Evolutionary conservation across 2,113 vertebrate species (phyloP).

Genomic region (Alosa alosa): DNA sequence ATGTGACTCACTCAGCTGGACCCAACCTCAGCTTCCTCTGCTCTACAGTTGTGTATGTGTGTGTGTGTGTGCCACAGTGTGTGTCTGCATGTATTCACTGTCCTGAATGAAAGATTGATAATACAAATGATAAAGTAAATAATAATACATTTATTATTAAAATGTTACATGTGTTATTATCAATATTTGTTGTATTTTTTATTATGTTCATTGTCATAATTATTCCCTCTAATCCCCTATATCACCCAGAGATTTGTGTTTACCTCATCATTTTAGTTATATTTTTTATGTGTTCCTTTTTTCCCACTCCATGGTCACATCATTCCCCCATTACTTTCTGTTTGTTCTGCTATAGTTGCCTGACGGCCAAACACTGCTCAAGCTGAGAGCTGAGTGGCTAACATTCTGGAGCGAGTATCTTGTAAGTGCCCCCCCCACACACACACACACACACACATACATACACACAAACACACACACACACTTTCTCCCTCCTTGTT

Average conservation of each 20-base stretch:
- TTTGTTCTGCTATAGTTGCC: constrained; percentile 50
- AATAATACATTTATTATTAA: not conserved
- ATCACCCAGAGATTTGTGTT: not conserved
- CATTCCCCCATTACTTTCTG: constrained; percentile 44
- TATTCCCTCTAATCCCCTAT: not conserved
- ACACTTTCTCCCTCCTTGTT: not conserved
- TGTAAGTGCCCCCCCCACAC: constrained; percentile 37
- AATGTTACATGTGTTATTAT: too few species aligned
- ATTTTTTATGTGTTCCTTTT: constrained; percentile 23
- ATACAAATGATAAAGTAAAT: not conserved
- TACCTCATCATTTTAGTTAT: constrained; percentile 27
- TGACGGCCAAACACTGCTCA: constrained; percentile 31
- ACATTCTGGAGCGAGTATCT: constrained; percentile 17
- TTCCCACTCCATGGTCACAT: constrained; percentile 40
- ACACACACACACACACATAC: not conserved
- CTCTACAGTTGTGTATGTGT: not conserved
- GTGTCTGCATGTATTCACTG: not conserved
- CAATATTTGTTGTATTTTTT: not conserved
- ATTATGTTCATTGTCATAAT: not conserved
- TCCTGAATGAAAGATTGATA: not conserved
- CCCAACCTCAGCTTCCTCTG: not conserved
- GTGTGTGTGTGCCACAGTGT: too few species aligned
- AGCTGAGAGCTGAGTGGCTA: constrained; percentile 35
- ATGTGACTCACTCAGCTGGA: not conserved
- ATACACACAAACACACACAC: not conserved